A percentile compares a stretch with the other conserved stretches of the same genome.
Conservation (phyloP, 1,140 invertebrate species). For the Atta cephalotes region DNA sequence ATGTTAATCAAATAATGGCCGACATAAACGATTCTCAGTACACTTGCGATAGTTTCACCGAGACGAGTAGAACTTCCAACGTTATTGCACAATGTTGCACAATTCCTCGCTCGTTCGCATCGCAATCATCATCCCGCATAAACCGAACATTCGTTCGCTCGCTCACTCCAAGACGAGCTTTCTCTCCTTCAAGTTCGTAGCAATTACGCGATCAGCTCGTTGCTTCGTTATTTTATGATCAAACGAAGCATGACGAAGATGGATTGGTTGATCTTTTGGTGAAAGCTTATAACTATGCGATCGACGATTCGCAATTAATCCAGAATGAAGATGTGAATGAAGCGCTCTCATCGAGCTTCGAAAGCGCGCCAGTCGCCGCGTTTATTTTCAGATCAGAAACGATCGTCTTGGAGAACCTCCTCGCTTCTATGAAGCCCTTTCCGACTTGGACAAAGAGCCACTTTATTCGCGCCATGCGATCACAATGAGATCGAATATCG, state of each 20-base stretch:
- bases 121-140: constrained; percentile 72
- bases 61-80: constrained; percentile 65
- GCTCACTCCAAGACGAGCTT: constrained; percentile 57
- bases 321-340: constrained; percentile 33
- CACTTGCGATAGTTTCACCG: constrained; percentile 65
- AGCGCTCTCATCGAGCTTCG: constrained; percentile 14
- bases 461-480: constrained; percentile 19
- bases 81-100: constrained; percentile 74
- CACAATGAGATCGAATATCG: constrained; percentile 61
- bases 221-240: neutral
- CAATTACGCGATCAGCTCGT: constrained; percentile 24
- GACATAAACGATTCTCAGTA: constrained; percentile 54
- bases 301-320: constrained; percentile 25
- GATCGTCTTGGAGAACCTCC: neutral
- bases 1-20: constrained; percentile 25
- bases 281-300: neutral
- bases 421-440: constrained; percentile 53
- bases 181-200: constrained; percentile 71
- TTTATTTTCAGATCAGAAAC: constrained; percentile 72
- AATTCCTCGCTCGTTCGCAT: constrained; percentile 66
- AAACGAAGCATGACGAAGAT: neutral
- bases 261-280: constrained; percentile 7
- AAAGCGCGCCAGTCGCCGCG: constrained; percentile 56
- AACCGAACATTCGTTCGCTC: constrained; percentile 34
- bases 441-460: constrained; percentile 54